Percentiles rank a stretch among this genome's conserved stretches.
Conservation (phyloP, 2,888 invertebrate genomes). For the Perizoma affinitatum region DNA sequence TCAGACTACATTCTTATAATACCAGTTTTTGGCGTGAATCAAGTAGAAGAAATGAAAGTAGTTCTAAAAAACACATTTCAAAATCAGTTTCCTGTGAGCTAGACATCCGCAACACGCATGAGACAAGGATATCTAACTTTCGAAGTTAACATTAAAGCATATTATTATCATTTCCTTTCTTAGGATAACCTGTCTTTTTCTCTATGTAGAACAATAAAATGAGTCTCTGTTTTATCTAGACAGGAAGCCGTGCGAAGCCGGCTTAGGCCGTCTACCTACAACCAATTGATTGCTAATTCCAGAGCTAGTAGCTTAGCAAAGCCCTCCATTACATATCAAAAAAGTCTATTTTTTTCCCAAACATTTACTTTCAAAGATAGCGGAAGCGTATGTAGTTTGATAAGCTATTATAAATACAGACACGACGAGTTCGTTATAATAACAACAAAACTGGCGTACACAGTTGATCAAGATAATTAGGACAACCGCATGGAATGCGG, state of each 20-base stretch:
- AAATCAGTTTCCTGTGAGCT: constrained; percentile 28
- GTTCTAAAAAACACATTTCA: constrained; percentile 25
- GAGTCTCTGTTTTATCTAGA: constrained; percentile 43
- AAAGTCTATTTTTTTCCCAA: not conserved
- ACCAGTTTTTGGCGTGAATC: constrained; percentile 11
- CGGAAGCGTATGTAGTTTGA: constrained; percentile 29
- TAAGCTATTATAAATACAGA: constrained; percentile 32
- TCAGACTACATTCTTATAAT: constrained; percentile 2
- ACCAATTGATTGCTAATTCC: constrained; percentile 44
- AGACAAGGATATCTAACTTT: constrained; percentile 23
- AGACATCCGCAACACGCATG: constrained; percentile 29
- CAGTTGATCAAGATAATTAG: constrained; percentile 39
- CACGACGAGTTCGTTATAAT: constrained; percentile 30
- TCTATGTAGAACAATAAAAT: constrained; percentile 16
- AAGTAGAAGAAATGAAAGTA: constrained; percentile 13
- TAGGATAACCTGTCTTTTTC: constrained; percentile 9
- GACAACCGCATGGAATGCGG: constrained; percentile 39
- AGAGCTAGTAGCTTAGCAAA: constrained; percentile 24
- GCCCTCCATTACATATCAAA: not conserved
- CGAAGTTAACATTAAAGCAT: constrained; percentile 23
- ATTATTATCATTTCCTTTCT: constrained; percentile 15
- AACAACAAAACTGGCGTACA: constrained; percentile 25
- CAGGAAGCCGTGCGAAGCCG: constrained; percentile 54
- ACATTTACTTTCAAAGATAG: constrained; percentile 22
- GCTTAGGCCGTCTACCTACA: constrained; percentile 41